Evolutionary conservation across 2,888 invertebrate species (phyloP), one percentile per base, ranked within the genome.

Genomic region (Margaritifera margaritifera): DNA sequence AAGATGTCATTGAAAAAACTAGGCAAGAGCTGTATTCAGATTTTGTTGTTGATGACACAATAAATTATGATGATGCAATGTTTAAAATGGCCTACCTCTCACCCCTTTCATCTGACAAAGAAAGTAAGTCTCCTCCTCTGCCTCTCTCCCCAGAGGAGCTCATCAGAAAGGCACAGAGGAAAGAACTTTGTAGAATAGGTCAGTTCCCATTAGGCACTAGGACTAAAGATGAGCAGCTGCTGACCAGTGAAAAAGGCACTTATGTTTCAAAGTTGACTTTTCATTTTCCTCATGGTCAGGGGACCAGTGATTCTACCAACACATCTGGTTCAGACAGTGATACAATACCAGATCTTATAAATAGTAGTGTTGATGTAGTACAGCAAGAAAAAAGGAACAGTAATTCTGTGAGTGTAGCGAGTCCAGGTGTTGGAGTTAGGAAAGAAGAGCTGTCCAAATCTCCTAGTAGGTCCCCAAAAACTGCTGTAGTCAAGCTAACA

Each of bases 1-100:
- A 27, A 25, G 19, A 19, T 24, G 20, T n/a, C 42, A 59, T 51
- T 68, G 20, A 67, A 62, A 53, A 27, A 64, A 25, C 71, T 69
- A 53, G 77, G 74, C n/a, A 77, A 64, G 71, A 74, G 24, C 61
- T 80, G 8, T 79, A 78, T 64, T 66, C 70, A 42, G 79, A 78
- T 62, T 71, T 71, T 24, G 64, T 70, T 18, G 73, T 78, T 66
- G 82, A 81, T 62, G 77, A 75, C 68, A 75, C 75, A 42, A 66
- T 66, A 19, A 64, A 64, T 8, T 87, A 79, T 75, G 79, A 80
- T 52, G 86, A 87, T 70, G 82, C 82, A 5, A 78, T 85, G 79
- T 84, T 77, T 66, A 85, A 84, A 54, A 71, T 87, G 67, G 81
- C 87, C 4, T 77, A 84, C 60, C 81, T 82, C 56, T 86, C 86